A percentile compares a stretch with the other conserved stretches of the same genome.
These are phyloP conservation scores for Candoia aspera DNA, from an alignment of 2,113 vertebrate species.

Conservation along the genomic window DNA sequence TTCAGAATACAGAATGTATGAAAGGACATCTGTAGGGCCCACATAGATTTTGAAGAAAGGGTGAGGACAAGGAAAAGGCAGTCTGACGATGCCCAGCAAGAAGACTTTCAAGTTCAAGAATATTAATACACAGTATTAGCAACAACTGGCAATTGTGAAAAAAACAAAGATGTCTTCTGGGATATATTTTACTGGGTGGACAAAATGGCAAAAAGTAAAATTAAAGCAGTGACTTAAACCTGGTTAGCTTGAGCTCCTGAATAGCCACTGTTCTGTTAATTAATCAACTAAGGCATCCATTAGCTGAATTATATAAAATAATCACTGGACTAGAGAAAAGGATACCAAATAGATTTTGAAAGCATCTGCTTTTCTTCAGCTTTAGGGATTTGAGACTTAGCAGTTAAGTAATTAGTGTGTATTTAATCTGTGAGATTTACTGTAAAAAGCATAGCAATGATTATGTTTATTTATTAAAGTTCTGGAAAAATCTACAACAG, in stretches of 20 bases:
- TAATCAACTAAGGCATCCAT: background rate
- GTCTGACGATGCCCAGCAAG: background rate
- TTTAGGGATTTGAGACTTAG: background rate
- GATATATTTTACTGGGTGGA: background rate
- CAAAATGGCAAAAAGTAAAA: background rate
- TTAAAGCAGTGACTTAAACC: background rate
- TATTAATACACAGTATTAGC: background rate
- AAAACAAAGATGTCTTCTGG: background rate
- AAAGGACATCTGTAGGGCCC: background rate
- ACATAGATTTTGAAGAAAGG: background rate
- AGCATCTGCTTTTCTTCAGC: background rate
- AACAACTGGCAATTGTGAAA: background rate
- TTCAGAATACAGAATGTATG: background rate
- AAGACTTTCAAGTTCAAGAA: constrained; percentile 2
- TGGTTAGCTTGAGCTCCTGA: background rate
- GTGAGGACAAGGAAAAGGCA: background rate
- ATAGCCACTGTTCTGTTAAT: background rate
- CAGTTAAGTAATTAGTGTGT: background rate
- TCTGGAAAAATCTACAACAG: background rate
- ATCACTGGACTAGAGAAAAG: background rate
- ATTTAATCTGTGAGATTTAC: background rate
- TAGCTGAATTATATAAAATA: background rate
- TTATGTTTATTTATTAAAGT: background rate
- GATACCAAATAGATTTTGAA: background rate
- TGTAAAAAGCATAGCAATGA: background rate